A percentile compares a stretch with the other conserved stretches of the same genome.
Conservation (phyloP, 2,113 vertebrate species). For the Patagioenas fasciata region DNA sequence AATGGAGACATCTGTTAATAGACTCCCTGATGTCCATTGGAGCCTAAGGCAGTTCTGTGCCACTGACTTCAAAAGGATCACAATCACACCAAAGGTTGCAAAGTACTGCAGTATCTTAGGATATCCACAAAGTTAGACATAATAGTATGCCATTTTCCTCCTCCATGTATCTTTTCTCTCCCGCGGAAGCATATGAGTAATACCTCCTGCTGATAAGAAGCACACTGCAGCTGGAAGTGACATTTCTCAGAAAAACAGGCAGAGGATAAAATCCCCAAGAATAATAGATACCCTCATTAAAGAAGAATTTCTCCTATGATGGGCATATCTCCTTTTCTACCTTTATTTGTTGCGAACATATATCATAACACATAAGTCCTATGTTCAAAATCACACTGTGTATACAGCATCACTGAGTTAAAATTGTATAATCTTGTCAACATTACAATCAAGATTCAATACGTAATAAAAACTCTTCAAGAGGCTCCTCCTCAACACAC, state of each 20-base stretch:
- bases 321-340: background rate
- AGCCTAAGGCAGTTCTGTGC: background rate
- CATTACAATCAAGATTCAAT: background rate
- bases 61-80: background rate
- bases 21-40: background rate
- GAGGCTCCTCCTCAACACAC: background rate
- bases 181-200: background rate
- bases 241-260: background rate
- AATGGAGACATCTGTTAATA: background rate
- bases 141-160: background rate
- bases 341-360: background rate
- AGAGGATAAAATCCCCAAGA: background rate
- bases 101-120: background rate
- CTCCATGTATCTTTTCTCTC: background rate
- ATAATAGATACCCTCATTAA: background rate
- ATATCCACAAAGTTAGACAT: background rate
- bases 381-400: background rate
- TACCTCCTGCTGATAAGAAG: background rate
- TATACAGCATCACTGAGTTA: background rate
- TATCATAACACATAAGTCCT: background rate
- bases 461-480: background rate
- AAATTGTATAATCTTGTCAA: background rate
- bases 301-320: background rate
- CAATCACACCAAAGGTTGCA: background rate
- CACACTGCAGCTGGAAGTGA: background rate